phyloP scores from a whole-genome alignment of 2,113 vertebrate genomes.

The Oceanodroma tethys region DNA sequence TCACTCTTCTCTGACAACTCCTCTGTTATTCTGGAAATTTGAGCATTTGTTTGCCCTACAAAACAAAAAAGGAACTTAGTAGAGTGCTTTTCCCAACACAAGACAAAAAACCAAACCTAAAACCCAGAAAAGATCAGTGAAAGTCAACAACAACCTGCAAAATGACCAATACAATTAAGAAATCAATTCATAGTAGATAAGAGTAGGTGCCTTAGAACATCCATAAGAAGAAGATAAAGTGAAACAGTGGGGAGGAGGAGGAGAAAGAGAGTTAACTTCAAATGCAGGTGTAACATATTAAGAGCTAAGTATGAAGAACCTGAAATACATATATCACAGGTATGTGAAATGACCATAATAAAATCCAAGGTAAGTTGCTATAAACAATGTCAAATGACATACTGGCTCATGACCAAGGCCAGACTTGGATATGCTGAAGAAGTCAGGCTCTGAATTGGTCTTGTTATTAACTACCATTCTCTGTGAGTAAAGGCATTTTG shows the following conservation, averaged over 20 bases:
- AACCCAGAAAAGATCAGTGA: not conserved
- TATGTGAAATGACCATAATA: not conserved
- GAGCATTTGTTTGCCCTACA: conserved; percentile 91
- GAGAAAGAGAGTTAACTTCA: not conserved
- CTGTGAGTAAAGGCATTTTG: not conserved
- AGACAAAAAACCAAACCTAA: not conserved
- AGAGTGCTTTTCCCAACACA: not conserved
- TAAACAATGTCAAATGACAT: not conserved
- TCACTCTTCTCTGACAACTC: conserved; percentile 90
- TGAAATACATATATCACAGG: not conserved
- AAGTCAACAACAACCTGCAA: not conserved
- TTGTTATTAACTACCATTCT: not conserved
- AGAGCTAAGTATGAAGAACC: not conserved
- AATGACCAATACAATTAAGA: not conserved
- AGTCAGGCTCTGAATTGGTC: not conserved
- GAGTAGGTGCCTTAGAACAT: not conserved
- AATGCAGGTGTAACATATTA: not conserved
- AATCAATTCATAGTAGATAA: not conserved
- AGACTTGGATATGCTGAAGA: not conserved
- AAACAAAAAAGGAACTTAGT: not conserved
- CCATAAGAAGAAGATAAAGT: not conserved
- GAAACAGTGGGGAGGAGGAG: not conserved
- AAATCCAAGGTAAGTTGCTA: not conserved
- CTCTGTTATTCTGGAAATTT: conserved; percentile 89
- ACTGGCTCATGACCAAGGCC: not conserved